Evolutionary conservation across 2,113 vertebrate species (phyloP).

Genomic region (Cynopterus brachyotis): DNA sequence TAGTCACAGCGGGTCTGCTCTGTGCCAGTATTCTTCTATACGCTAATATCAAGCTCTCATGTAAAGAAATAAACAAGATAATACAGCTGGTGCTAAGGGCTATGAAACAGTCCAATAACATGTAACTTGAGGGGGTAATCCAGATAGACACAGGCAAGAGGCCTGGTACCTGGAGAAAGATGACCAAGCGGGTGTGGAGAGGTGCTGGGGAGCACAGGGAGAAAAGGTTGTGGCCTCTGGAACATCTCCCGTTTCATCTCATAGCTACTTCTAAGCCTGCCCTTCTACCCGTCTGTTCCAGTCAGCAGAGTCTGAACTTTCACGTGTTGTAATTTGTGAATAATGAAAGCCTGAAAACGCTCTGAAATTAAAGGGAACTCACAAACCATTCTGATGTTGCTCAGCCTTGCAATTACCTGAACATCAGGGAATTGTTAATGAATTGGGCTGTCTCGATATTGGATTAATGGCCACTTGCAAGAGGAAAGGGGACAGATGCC

Average conservation of each 20-base stretch:
- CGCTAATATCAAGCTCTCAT: not conserved
- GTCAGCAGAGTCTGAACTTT: not conserved
- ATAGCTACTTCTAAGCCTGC: not conserved
- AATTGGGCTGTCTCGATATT: not conserved
- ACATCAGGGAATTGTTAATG: not conserved
- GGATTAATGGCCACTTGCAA: not conserved
- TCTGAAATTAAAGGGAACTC: conserved; percentile 14
- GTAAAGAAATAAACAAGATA: not conserved
- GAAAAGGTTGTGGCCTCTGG: not conserved
- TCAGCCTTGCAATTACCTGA: conserved; percentile 26
- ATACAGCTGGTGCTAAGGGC: not conserved
- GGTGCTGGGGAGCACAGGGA: not conserved
- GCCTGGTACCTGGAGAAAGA: not conserved
- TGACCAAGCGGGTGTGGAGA: too few species aligned
- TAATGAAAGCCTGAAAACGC: not conserved
- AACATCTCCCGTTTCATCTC: not conserved
- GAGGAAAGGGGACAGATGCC: not conserved
- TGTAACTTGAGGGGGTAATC: not conserved
- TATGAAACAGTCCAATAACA: not conserved
- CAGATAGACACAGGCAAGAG: not conserved
- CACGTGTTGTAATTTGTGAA: not conserved
- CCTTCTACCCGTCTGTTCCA: not conserved
- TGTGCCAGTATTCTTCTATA: not conserved
- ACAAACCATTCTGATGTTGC: not conserved
- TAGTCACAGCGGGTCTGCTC: not conserved